Conservation (phyloP, 2,888 invertebrate genomes). For the Cephus pulcher region DNA sequence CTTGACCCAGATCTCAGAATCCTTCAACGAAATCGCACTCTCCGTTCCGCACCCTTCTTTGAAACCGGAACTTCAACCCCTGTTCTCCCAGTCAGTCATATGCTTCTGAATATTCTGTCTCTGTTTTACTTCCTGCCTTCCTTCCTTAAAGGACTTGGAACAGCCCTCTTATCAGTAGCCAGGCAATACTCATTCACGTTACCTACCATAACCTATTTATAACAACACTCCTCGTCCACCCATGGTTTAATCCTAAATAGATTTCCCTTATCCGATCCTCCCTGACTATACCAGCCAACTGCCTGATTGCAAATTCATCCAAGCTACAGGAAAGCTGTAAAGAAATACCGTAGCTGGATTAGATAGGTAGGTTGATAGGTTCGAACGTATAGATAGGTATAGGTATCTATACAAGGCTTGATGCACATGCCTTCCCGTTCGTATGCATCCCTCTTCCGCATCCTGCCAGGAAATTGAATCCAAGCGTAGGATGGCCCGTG, state of each 20-base stretch:
- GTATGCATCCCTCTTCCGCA: slow-evolving; percentile 11
- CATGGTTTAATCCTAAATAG: slow-evolving; percentile 24
- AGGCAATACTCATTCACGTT: not conserved
- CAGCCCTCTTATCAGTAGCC: not conserved
- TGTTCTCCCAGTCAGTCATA: not conserved
- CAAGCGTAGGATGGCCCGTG: slow-evolving; percentile 30
- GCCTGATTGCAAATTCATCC: slow-evolving; percentile 31
- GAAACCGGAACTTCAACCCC: not conserved
- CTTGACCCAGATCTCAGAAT: slow-evolving; percentile 39
- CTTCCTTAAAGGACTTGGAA: not conserved
- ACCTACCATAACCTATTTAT: not conserved
- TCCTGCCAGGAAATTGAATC: slow-evolving; percentile 41
- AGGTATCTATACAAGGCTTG: slow-evolving; percentile 17
- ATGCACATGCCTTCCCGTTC: slow-evolving; percentile 26
- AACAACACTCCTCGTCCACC: not conserved
- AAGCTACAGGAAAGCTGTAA: slow-evolving; percentile 19
- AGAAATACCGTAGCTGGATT: not conserved
- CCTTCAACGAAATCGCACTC: slow-evolving; percentile 28
- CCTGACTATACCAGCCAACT: slow-evolving; percentile 27
- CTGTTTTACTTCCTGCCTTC: too few relatives aligned
- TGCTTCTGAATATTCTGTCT: not conserved
- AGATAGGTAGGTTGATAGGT: not conserved
- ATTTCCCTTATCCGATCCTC: slow-evolving; percentile 16
- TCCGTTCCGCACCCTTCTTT: slow-evolving; percentile 1
- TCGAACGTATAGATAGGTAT: slow-evolving; percentile 15